Evolutionary conservation across 2,797 vertebrate species (phyloP).

Genomic region (Sebastes trivittatus): DNA sequence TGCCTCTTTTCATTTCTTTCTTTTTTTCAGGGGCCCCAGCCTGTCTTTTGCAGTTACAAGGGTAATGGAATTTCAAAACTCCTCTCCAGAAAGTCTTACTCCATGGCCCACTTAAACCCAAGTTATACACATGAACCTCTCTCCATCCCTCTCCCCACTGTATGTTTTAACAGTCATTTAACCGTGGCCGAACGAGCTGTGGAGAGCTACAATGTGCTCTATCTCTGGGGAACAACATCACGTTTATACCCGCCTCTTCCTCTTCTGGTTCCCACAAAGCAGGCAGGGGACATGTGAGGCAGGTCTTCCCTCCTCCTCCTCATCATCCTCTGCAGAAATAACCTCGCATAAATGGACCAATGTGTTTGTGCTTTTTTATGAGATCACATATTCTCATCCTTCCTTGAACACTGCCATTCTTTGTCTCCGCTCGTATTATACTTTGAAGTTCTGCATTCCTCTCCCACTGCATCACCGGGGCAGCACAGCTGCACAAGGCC

Average conservation of each 20-base stretch:
- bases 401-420: conserved; percentile 72
- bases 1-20: conserved; percentile 49
- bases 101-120: conserved; percentile 49
- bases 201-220: conserved; percentile 44
- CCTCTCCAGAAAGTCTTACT: conserved; percentile 59
- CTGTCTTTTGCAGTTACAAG: conserved; percentile 70
- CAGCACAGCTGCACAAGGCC: conserved; percentile 72
- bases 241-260: conserved; percentile 56
- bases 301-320: conserved; percentile 53
- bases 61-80: conserved; percentile 64
- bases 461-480: conserved; percentile 76
- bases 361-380: conserved; percentile 77
- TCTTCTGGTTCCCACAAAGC: conserved; percentile 50
- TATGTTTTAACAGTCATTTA: conserved; percentile 68
- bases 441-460: conserved; percentile 84
- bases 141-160: conserved; percentile 42
- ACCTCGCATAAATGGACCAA: conserved; percentile 66
- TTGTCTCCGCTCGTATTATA: conserved; percentile 67
- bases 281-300: conserved; percentile 60
- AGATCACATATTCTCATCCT: conserved; percentile 77
- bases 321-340: conserved; percentile 40
- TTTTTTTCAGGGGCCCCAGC: conserved; percentile 33
- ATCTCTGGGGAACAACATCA: conserved; percentile 62
- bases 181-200: conserved; percentile 31
- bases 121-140: conserved; percentile 42